Evolutionary conservation across 1,140 invertebrate species (phyloP).

Genomic region (Physella acuta): DNA sequence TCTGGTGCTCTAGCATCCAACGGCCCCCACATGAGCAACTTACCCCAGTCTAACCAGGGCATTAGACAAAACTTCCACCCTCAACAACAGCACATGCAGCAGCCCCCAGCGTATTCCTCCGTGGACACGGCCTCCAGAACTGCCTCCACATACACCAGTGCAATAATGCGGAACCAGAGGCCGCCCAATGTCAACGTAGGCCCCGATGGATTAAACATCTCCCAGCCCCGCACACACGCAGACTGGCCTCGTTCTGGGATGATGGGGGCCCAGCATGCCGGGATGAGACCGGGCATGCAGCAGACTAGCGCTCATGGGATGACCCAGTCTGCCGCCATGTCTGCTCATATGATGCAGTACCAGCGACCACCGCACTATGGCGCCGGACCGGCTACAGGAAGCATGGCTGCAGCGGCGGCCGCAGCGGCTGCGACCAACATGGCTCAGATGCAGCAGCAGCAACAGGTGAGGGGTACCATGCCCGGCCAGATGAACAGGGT

Average conservation of each 20-base stretch:
- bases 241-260: slow-evolving; percentile 26
- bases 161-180: slow-evolving; percentile 57
- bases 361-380: slow-evolving; percentile 25
- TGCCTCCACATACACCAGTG: slow-evolving; percentile 48
- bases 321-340: slow-evolving; percentile 28
- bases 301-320: slow-evolving; percentile 29
- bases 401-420: slow-evolving; percentile 32
- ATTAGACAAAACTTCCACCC: slow-evolving; percentile 7
- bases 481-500: slow-evolving; percentile 5
- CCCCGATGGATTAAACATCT: slow-evolving; percentile 61
- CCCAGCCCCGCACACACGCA: slow-evolving; percentile 45
- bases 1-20: slow-evolving; percentile 6
- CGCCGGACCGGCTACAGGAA: slow-evolving; percentile 24
- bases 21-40: slow-evolving; percentile 13
- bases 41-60: slow-evolving; percentile 17
- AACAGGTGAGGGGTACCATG: slow-evolving; percentile 32
- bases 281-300: slow-evolving; percentile 35
- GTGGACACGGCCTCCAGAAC: slow-evolving; percentile 18
- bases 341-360: slow-evolving; percentile 41
- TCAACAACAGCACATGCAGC: slow-evolving; percentile 31
- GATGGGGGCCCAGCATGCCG: slow-evolving; percentile 27
- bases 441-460: slow-evolving; percentile 33
- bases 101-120: slow-evolving; percentile 21
- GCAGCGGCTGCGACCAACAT: slow-evolving; percentile 23
- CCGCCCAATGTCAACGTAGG: slow-evolving; percentile 62